These are phyloP conservation scores for Drosophila subobscura DNA, from an alignment of 1,140 invertebrate species.

Conservation along the genomic window DNA sequence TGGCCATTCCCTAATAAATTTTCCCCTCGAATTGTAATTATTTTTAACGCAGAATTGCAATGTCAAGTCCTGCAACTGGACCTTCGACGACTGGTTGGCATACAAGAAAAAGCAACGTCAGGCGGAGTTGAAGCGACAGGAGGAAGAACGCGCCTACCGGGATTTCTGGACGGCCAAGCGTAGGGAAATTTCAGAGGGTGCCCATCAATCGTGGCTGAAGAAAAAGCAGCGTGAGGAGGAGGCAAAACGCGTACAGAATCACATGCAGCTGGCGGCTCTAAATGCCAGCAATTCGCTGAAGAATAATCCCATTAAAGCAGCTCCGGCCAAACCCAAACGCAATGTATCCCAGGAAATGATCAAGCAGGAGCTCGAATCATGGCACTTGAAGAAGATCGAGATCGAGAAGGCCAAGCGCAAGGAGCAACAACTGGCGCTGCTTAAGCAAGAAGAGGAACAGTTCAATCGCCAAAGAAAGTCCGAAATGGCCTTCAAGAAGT, in stretches of 20 bases:
- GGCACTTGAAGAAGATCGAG: conserved; percentile 55
- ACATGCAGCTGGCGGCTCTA: conserved; percentile 17
- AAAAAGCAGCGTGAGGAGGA: conserved; percentile 30
- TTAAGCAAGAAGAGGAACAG: conserved; percentile 18
- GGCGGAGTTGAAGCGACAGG: background rate
- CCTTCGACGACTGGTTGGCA: conserved; percentile 55
- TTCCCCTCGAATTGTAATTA: no score
- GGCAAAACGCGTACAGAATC: conserved; percentile 20
- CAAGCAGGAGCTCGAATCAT: conserved; percentile 44
- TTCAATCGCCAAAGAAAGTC: conserved; percentile 26
- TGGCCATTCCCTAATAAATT: no score
- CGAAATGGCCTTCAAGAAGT: conserved; percentile 47
- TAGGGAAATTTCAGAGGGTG: conserved; percentile 22
- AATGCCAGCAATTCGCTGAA: background rate
- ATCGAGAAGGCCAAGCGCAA: conserved; percentile 30
- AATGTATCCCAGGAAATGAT: conserved; percentile 44
- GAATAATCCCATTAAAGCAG: no score
- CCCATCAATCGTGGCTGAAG: conserved; percentile 56
- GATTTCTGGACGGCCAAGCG: conserved; percentile 17
- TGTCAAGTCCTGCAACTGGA: no score
- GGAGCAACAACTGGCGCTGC: conserved; percentile 5
- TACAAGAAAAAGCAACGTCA: conserved; percentile 35
- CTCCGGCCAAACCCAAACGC: conserved; percentile 8
- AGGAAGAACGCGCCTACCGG: conserved; percentile 3
- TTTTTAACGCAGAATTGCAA: no score